Percentiles rank a stretch among this genome's conserved stretches.
Conservation (phyloP, 92 coral and sea anemone genomes). For the Epizoanthus illoricatus region DNA sequence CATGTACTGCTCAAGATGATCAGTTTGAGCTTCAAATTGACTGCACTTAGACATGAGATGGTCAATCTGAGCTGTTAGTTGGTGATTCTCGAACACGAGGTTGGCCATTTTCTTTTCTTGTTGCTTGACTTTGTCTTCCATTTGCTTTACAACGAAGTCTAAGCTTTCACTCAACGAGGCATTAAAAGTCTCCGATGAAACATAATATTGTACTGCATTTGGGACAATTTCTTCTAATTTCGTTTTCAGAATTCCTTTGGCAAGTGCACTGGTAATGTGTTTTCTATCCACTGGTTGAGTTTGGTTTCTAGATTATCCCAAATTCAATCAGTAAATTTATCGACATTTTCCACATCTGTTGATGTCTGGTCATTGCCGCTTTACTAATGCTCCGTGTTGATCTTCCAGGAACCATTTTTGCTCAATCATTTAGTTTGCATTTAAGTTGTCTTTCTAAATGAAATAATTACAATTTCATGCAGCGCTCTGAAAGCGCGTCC, state of each 20-base stretch:
- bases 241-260: not conserved
- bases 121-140: not conserved
- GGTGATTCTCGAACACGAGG: not conserved
- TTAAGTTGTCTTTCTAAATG: no score
- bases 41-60: not conserved
- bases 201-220: not conserved
- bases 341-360: no score
- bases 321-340: not conserved
- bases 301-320: slow-evolving; percentile 7
- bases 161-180: not conserved
- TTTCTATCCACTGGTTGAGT: not conserved
- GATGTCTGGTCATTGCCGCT: no score
- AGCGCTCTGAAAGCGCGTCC: no score
- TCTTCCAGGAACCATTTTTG: no score
- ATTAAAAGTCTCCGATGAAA: not conserved
- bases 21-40: not conserved
- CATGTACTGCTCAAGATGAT: slow-evolving; percentile 3
- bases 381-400: no score
- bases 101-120: not conserved
- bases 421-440: no score
- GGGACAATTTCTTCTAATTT: slow-evolving; percentile 3
- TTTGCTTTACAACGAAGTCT: not conserved
- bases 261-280: not conserved
- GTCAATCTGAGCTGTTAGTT: no score
- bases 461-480: no score